Conservation (phyloP, 2,113 vertebrate species). For the Ameiurus melas region DNA sequence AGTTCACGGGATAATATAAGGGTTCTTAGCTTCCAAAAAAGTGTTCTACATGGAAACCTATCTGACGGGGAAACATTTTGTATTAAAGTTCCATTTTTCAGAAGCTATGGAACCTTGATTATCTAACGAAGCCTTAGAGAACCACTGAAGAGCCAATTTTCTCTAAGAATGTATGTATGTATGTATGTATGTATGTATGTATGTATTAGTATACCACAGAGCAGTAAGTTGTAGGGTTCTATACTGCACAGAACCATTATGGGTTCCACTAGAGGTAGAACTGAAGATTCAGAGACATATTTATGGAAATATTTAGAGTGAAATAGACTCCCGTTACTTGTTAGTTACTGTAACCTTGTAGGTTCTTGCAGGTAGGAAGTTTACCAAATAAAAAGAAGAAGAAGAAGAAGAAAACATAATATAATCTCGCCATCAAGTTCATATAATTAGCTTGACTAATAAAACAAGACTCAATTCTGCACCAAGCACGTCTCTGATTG, state of each 20-base stretch:
- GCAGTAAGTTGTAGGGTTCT: not conserved
- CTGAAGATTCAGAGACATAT: not conserved
- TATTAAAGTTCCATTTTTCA: no score
- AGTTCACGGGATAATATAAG: not conserved
- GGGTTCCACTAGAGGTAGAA: not conserved
- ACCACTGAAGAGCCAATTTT: not conserved
- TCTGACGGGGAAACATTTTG: not conserved
- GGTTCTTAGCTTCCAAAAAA: not conserved
- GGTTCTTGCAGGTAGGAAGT: no score
- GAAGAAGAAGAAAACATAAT: no score
- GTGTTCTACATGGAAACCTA: not conserved
- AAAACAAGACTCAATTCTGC: no score
- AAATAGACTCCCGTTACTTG: no score
- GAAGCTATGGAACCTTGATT: not conserved
- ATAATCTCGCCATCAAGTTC: no score
- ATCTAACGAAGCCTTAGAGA: not conserved
- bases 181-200: not conserved
- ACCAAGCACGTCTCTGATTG: no score
- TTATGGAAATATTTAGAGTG: not conserved
- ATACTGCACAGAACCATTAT: not conserved
- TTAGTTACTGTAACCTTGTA: no score
- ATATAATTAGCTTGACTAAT: no score
- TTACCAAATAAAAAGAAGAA: no score
- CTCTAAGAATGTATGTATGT: not conserved
- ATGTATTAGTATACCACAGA: not conserved